Evolutionary conservation across 2,113 vertebrate genomes (phyloP), one percentile per base, ranked within the genome.

Genomic region (Mesitornis unicolor): DNA sequence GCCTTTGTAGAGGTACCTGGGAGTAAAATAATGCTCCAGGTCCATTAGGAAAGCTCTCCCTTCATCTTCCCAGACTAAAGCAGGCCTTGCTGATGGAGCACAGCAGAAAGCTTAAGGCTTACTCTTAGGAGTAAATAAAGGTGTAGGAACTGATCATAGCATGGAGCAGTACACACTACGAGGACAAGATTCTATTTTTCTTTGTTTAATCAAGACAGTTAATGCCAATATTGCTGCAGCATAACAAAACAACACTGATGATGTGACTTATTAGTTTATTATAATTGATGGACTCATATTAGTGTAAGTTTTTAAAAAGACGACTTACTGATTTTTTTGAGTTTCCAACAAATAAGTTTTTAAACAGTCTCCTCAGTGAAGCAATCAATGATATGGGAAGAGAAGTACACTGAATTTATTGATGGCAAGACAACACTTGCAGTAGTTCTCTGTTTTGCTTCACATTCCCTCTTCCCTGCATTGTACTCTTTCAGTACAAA

Each of bases 331-430:
- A 21, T 19, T 38, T 47, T 22, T 24, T 73, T 51, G 15, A 17
- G 28, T 29, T 60, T 65, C 40, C 4, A 28, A 17, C 11, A 56
- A 50, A 1, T 18, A 19, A 43, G 2, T 40, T 78, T 85, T 59
- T 18, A n/a, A 80, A n/a, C 57, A 35, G 10, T 29, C 54, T 26
- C 40, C 53, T 31, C 53, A 57, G 3, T 1, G 11, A 53, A 48
- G 16, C 22, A 29, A 33, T 6, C 21, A n/a, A 10, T 10, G 45
- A 17, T 2, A 29, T 0, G 21, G 61, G 40, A 26, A 50, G 33
- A 13, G 33, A 28, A 63, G 0, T 2, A 13, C 4, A 10, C 11
- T 11, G 25, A 21, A 36, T 36, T 67, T 50, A 45, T 0, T 4
- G 7, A n/a, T 3, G 10, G 31, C 11, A 25, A 35, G 18, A 57